These are phyloP conservation scores for Lasioglossum albipes DNA, from an alignment of 1,140 invertebrate species.

Conservation along the genomic window DNA sequence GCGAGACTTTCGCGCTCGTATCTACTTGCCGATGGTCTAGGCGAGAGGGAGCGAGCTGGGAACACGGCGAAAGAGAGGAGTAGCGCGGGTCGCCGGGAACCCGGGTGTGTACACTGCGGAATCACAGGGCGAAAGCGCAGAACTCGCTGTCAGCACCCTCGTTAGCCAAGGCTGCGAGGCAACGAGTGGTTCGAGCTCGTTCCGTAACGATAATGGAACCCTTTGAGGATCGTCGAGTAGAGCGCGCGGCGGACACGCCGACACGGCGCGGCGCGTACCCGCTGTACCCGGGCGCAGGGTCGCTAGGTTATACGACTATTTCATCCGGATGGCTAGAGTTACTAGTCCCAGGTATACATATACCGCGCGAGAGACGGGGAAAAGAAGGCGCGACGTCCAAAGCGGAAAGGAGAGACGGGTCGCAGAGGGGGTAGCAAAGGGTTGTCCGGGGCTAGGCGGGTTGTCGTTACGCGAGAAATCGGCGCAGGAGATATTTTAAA, in stretches of 20 bases:
- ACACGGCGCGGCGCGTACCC: constrained; percentile 19
- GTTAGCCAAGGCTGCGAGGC: constrained; percentile 57
- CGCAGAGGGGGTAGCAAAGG: constrained; percentile 10
- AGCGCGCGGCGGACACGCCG: constrained; percentile 54
- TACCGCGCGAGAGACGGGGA: constrained; percentile 3
- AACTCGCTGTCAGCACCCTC: constrained; percentile 54
- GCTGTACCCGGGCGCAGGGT: constrained; percentile 16
- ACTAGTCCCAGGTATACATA: constrained; percentile 74
- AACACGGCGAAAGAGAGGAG: too few relatives aligned
- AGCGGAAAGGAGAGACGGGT: constrained; percentile 15
- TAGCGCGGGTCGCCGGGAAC: too few relatives aligned
- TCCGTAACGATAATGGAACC: constrained; percentile 72
- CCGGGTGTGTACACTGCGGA: constrained; percentile 34
- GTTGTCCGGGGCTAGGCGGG: neutral
- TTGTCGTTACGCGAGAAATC: constrained; percentile 76
- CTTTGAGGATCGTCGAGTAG: constrained; percentile 66
- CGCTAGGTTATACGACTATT: constrained; percentile 56
- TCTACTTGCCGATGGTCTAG: too few relatives aligned
- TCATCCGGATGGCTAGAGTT: constrained; percentile 71
- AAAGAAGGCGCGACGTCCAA: constrained; percentile 28
- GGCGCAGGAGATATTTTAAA: constrained; percentile 75
- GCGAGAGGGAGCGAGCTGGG: neutral
- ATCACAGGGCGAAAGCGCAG: constrained; percentile 40
- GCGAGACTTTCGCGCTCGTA: constrained; percentile 24
- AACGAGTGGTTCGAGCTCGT: constrained; percentile 63